Evolutionary conservation across 2,113 vertebrate species (phyloP).

Genomic region (Smithornis capensis): DNA sequence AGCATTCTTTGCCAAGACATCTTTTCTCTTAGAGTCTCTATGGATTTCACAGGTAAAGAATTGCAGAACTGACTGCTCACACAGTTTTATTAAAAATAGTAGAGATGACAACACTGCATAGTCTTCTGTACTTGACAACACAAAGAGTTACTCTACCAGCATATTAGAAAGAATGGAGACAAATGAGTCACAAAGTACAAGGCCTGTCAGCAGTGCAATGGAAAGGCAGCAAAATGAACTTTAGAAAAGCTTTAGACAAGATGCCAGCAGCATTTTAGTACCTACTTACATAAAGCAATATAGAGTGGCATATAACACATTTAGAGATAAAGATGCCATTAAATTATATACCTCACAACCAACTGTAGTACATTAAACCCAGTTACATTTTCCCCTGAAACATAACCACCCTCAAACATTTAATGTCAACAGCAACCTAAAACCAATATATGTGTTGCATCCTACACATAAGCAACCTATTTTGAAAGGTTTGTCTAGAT

Average conservation of each 20-base stretch:
- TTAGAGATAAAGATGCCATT: background rate
- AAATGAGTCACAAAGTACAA: constrained; percentile 41
- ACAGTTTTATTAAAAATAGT: constrained; percentile 6
- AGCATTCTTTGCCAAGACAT: background rate
- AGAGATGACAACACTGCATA: background rate
- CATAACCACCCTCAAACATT: background rate
- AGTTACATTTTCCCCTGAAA: background rate
- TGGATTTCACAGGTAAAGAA: constrained; percentile 14
- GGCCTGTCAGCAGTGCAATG: background rate
- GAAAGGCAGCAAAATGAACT: constrained; percentile 51
- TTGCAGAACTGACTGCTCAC: background rate
- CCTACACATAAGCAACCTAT: background rate
- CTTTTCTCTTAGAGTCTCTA: background rate
- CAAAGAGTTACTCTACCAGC: constrained; percentile 21
- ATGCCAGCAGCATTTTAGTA: background rate
- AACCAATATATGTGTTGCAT: background rate
- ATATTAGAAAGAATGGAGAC: constrained; percentile 7
- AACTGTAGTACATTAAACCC: background rate
- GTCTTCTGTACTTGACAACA: background rate
- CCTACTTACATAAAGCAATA: background rate
- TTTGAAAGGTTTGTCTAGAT: background rate
- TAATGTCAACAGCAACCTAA: background rate
- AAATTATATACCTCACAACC: background rate
- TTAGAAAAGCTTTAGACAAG: constrained; percentile 47
- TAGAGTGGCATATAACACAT: background rate